These are phyloP conservation scores for Etheostoma spectabile DNA, from an alignment of 2,113 vertebrate genomes.

Conservation along the genomic window DNA sequence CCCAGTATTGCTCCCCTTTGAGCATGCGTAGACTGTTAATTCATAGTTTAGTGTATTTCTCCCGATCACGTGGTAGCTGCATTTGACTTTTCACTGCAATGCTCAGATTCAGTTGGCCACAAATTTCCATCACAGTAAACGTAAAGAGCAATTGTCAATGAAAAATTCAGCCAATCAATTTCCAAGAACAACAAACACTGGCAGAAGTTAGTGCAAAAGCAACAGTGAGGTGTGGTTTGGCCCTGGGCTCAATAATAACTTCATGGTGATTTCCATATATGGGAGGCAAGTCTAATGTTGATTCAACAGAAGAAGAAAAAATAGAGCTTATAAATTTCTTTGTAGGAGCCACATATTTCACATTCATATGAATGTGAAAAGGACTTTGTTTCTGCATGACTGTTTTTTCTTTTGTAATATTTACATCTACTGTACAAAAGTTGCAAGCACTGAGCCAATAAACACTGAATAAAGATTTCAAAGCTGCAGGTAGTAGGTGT, in stretches of 20 bases:
- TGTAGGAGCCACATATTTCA: slow-evolving; percentile 35
- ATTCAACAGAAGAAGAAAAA: slow-evolving; percentile 21
- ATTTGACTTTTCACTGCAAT: slow-evolving; percentile 44
- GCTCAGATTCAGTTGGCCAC: slow-evolving; percentile 38
- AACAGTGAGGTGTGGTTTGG: slow-evolving; percentile 65
- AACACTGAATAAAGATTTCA: slow-evolving; percentile 39
- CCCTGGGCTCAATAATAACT: slow-evolving; percentile 59
- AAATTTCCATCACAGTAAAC: slow-evolving; percentile 66
- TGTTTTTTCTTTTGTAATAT: slow-evolving; percentile 55
- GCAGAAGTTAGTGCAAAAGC: slow-evolving; percentile 66
- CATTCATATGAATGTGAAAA: slow-evolving; percentile 27
- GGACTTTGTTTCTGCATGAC: slow-evolving; percentile 44
- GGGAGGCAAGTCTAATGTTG: slow-evolving; percentile 10
- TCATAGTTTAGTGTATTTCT: slow-evolving; percentile 42
- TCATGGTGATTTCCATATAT: slow-evolving; percentile 20
- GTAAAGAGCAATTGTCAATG: slow-evolving; percentile 61
- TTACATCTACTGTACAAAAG: slow-evolving; percentile 76
- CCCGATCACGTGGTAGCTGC: slow-evolving; percentile 51
- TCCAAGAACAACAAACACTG: slow-evolving; percentile 41
- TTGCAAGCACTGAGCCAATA: slow-evolving; percentile 41
- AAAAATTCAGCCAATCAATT: slow-evolving; percentile 56
- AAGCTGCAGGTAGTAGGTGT: slow-evolving; percentile 66
- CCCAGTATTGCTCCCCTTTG: slow-evolving; percentile 38
- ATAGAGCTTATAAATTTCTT: slow-evolving; percentile 35
- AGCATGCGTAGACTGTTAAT: slow-evolving; percentile 18